phyloP scores from a whole-genome alignment of 2,888 invertebrate genomes.

The Callimorpha dominula region DNA sequence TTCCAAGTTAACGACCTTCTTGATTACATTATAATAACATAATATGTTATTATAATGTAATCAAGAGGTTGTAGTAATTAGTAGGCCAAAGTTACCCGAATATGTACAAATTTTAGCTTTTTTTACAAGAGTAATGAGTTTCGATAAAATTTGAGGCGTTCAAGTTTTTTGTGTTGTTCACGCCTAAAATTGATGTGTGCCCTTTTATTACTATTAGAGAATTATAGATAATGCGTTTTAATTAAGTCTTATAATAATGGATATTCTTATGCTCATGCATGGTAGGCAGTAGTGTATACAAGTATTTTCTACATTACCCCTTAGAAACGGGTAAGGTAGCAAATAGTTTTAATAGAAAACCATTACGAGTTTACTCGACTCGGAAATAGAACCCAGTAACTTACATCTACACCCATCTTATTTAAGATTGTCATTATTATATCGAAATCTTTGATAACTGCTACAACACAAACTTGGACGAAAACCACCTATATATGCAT shows the following conservation, averaged over 20 bases:
- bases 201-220: too few relatives aligned
- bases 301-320: not conserved
- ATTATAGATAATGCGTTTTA: not conserved
- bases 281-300: not conserved
- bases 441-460: not conserved
- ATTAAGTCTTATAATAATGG: not conserved
- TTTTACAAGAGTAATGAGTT: not conserved
- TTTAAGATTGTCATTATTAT: not conserved
- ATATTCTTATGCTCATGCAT: not conserved
- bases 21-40: slow-evolving; percentile 8
- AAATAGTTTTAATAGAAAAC: too few relatives aligned
- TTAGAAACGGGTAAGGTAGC: not conserved
- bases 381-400: too few relatives aligned
- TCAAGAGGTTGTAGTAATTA: slow-evolving; percentile 6
- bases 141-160: not conserved
- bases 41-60: too few relatives aligned
- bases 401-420: too few relatives aligned
- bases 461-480: not conserved
- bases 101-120: not conserved
- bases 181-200: not conserved
- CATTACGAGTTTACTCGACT: too few relatives aligned
- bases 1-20: slow-evolving; percentile 20
- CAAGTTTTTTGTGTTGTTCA: not conserved
- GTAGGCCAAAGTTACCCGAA: not conserved
- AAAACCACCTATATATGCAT: too few relatives aligned